These are phyloP conservation scores for Druon quercuslanigerum DNA, from an alignment of 1,140 invertebrate genomes.

Conservation along the genomic window DNA sequence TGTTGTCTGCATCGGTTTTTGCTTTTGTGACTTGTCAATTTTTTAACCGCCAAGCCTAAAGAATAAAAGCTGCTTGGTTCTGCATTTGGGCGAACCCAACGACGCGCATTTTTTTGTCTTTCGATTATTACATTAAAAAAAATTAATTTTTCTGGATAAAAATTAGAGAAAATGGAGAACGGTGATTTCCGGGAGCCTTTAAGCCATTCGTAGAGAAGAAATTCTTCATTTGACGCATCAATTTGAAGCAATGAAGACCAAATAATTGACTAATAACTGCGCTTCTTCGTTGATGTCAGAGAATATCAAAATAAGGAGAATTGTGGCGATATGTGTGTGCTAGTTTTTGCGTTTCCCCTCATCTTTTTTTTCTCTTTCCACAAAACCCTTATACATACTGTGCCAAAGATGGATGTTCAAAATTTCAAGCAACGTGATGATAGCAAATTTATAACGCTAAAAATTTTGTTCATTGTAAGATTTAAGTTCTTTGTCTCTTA, in stretches of 20 bases:
- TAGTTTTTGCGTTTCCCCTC: neutral
- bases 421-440: constrained; percentile 61
- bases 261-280: neutral
- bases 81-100: no score
- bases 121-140: no score
- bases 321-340: constrained; percentile 22
- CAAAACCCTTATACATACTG: constrained; percentile 49
- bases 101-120: no score
- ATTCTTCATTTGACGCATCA: neutral
- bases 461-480: constrained; percentile 56
- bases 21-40: no score
- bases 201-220: neutral
- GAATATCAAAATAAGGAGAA: constrained; percentile 38
- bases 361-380: constrained; percentile 38
- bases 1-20: no score
- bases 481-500: constrained; percentile 44
- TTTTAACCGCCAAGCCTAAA: no score
- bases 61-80: no score
- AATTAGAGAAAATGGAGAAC: no score
- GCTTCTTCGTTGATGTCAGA: constrained; percentile 39
- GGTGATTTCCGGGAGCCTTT: no score
- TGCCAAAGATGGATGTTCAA: constrained; percentile 71
- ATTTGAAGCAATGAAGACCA: neutral
- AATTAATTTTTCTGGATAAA: no score
- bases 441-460: constrained; percentile 49